phyloP scores from a whole-genome alignment of 1,140 invertebrate genomes.

The Rhyzopertha dominica region DNA sequence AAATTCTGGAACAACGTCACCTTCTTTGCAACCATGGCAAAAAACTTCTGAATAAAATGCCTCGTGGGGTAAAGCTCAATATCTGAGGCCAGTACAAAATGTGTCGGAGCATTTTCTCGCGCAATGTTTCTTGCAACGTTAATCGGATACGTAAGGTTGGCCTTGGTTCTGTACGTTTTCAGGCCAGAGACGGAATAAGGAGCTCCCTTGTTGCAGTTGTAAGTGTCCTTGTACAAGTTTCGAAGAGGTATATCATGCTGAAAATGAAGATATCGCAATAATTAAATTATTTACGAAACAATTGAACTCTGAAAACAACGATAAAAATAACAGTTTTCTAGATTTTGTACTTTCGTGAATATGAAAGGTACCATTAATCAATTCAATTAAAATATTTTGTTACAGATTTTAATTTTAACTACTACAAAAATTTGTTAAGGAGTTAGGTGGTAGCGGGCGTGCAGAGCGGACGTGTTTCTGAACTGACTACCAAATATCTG shows the following conservation, averaged over 20 bases:
- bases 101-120: conserved; percentile 29
- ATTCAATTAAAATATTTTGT: conserved; percentile 31
- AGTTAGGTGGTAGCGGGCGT: conserved; percentile 1
- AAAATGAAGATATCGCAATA: neutral
- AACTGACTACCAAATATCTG: no score
- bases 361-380: conserved; percentile 18
- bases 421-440: neutral
- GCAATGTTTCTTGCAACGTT: conserved; percentile 47
- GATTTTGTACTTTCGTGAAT: neutral
- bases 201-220: conserved; percentile 18
- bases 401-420: conserved; percentile 21
- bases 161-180: conserved; percentile 20
- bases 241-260: conserved; percentile 5
- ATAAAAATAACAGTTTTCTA: neutral
- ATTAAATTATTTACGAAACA: neutral
- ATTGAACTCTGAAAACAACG: neutral
- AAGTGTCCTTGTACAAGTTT: conserved; percentile 18
- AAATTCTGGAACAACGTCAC: neutral
- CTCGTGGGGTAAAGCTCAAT: conserved; percentile 46
- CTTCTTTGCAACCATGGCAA: conserved; percentile 31
- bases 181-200: conserved; percentile 18
- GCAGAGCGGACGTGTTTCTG: no score
- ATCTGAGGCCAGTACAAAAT: conserved; percentile 50
- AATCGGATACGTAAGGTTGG: conserved; percentile 42
- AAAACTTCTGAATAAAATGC: conserved; percentile 39